Evolutionary conservation across 2,797 vertebrate genomes (phyloP), one percentile per base, ranked within the genome.

Genomic region (Artibeus jamaicensis): DNA sequence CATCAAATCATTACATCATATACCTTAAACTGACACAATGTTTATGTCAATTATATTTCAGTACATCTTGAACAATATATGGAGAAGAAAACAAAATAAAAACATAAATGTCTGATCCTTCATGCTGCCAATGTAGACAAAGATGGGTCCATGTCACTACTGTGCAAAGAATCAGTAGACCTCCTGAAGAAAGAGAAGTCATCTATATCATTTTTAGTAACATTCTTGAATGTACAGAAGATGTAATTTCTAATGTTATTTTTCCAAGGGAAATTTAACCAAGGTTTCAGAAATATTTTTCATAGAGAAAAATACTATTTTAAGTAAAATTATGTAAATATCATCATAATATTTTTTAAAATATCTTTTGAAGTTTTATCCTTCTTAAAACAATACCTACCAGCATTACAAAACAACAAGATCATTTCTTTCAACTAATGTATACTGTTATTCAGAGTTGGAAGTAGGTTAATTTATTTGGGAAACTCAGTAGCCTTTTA

Each of bases 211-310:
- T 21, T 67, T 86, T 90, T 53, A 48, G 42, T 81, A 42, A 53
- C 9, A 34, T 22, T 32, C 1, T 9, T 3, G 1, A 89, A 65
- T 91, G 10, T 76, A 42, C 46, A 32, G 55, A 70, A 48, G 48
- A 55, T 57, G 86, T 88, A 10, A 87, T 29, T 84, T 84, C 91
- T 77, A 39, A 78, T 83, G 78, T 7, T 7, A 29, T 71, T 94
- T 70, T 10, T 24, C 86, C 44, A 96, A 89, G 67, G 39, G 1
- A 65, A 91, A 9, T 71, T 16, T 90, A 71, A 5, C 1, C 94
- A 77, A 37, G 4, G 32, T 88, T 96, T 44, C 15, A 94, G 85
- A 90, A 15, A 70, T 91, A 89, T 76, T 94, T 94, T 88, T 46
- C 50, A 37, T 83, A 86, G 37, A 39, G 44, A 11, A 82, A 12